A percentile compares a stretch with the other conserved stretches of the same genome.
phyloP scores from a whole-genome alignment of 2,888 invertebrate genomes.

The Drosophila mimetica region DNA sequence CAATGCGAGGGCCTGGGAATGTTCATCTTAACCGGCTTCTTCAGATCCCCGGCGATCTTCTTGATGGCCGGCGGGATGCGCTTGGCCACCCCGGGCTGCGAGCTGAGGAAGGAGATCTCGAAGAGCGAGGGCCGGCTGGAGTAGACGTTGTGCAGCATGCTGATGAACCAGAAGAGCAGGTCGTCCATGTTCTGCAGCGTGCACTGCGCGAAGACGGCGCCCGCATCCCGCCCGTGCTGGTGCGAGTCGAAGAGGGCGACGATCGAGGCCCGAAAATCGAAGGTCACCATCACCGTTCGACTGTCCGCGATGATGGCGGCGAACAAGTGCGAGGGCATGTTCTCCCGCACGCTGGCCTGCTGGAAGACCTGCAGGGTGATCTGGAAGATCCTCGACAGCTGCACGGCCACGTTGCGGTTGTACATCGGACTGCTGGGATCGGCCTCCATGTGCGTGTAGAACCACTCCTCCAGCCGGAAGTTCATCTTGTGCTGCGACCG shows the following conservation, averaged over 20 bases:
- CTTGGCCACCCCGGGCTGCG: conserved; percentile 71
- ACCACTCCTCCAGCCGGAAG: conserved; percentile 80
- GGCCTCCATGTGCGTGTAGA: conserved; percentile 80
- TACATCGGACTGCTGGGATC: conserved; percentile 71
- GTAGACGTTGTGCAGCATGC: conserved; percentile 77
- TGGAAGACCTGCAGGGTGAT: conserved; percentile 75
- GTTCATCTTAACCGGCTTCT: conserved; percentile 52
- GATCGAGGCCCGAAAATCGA: conserved; percentile 74
- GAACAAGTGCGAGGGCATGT: conserved; percentile 63
- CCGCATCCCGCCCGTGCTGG: conserved; percentile 76
- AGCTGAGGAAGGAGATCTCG: conserved; percentile 79
- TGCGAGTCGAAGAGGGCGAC: conserved; percentile 80
- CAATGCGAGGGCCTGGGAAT: conserved; percentile 2
- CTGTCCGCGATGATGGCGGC: conserved; percentile 80
- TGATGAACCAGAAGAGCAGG: conserved; percentile 75
- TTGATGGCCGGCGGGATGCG: conserved; percentile 70
- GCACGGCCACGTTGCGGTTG: conserved; percentile 68
- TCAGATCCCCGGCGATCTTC: conserved; percentile 63
- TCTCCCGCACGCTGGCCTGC: conserved; percentile 47
- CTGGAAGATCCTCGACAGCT: conserved; percentile 72
- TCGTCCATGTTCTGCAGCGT: conserved; percentile 68
- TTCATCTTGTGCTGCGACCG: conserved; percentile 76
- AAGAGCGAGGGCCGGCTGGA: conserved; percentile 75
- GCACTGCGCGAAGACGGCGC: conserved; percentile 79
- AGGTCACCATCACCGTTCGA: conserved; percentile 78